Evolutionary conservation across 2,888 invertebrate species (phyloP).

Genomic region (Athrips mouffetella): DNA sequence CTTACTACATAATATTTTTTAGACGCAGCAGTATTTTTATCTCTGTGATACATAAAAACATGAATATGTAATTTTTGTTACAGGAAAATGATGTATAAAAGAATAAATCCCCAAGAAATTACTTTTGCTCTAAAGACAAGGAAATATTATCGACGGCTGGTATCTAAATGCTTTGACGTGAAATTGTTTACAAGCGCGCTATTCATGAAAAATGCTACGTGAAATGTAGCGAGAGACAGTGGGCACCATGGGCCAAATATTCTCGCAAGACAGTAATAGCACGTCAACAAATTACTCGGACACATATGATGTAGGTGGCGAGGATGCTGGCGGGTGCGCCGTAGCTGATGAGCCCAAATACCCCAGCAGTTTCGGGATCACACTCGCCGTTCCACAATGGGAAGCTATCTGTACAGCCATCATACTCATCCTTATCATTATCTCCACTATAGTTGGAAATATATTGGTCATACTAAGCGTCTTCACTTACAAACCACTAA

Average conservation of each 20-base stretch:
- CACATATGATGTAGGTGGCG: conserved; percentile 44
- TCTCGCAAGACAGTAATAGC: conserved; percentile 52
- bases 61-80: conserved; percentile 45
- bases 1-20: neutral
- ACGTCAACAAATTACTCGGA: conserved; percentile 54
- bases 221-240: conserved; percentile 49
- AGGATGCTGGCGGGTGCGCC: conserved; percentile 64
- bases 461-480: conserved; percentile 95
- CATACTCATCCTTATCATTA: conserved; percentile 89
- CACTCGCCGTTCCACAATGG: conserved; percentile 89
- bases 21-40: conserved; percentile 16
- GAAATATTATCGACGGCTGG: conserved; percentile 34
- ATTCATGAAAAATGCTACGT: conserved; percentile 42
- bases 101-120: conserved; percentile 40
- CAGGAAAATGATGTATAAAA: conserved; percentile 57
- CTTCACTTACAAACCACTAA: conserved; percentile 95
- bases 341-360: conserved; percentile 73
- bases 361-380: conserved; percentile 83
- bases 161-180: conserved; percentile 36
- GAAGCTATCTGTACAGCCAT: conserved; percentile 90
- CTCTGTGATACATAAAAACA: conserved; percentile 23
- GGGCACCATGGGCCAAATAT: conserved; percentile 63
- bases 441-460: conserved; percentile 94
- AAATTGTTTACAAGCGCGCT: conserved; percentile 31
- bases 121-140: conserved; percentile 36